Conservation (phyloP, 1,140 invertebrate genomes). For the Drosophila repleta region DNA sequence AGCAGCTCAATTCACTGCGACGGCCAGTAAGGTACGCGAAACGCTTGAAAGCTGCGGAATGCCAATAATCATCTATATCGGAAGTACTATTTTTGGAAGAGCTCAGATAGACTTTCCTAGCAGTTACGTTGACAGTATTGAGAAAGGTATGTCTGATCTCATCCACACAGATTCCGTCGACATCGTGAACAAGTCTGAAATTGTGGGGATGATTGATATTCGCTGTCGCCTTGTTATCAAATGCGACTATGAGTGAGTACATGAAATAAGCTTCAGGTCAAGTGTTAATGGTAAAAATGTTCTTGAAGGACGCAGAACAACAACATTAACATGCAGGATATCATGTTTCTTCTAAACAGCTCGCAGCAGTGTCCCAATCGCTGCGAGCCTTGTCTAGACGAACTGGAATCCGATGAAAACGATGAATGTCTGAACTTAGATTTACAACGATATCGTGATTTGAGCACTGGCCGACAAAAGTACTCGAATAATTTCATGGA, state of each 20-base stretch:
- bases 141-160: slow-evolving; percentile 44
- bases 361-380: neutral
- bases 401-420: neutral
- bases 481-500: neutral
- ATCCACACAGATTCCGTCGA: slow-evolving; percentile 25
- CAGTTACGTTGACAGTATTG: slow-evolving; percentile 29
- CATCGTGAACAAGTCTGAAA: neutral
- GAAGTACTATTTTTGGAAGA: slow-evolving; percentile 8
- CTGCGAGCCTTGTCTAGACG: neutral
- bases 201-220: slow-evolving; percentile 37
- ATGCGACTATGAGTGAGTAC: slow-evolving; percentile 43
- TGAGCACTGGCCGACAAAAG: neutral
- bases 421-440: slow-evolving; percentile 14
- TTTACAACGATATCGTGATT: slow-evolving; percentile 8
- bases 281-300: neutral
- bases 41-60: slow-evolving; percentile 38
- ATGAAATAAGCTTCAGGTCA: neutral
- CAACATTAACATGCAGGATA: slow-evolving; percentile 33
- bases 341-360: slow-evolving; percentile 30
- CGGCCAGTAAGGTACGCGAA: neutral
- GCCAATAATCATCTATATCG: slow-evolving; percentile 17
- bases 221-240: slow-evolving; percentile 46
- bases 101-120: slow-evolving; percentile 37
- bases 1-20: slow-evolving; percentile 21
- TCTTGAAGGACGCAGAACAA: slow-evolving; percentile 7